Percentiles rank a stretch among this genome's conserved stretches.
These are phyloP conservation scores for Menidia menidia DNA, from an alignment of 2,797 vertebrate genomes.

Conservation along the genomic window DNA sequence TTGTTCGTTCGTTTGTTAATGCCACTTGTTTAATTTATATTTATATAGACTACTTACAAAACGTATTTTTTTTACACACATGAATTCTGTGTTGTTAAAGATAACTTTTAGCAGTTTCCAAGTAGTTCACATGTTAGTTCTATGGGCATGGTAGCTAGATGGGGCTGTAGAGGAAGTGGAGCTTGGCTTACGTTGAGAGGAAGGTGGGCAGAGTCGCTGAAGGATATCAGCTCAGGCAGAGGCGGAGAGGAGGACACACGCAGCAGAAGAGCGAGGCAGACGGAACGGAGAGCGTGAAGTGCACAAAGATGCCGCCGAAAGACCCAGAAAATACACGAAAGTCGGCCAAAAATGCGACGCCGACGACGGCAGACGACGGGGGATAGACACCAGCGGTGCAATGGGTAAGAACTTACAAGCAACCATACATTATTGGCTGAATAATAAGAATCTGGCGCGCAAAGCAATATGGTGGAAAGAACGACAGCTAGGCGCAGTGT, in stretches of 20 bases:
- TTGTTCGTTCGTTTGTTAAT: not conserved
- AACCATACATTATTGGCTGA: conserved; percentile 38
- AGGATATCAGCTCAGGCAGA: conserved; percentile 74
- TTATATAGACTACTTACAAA: too few relatives aligned
- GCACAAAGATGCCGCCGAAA: conserved; percentile 37
- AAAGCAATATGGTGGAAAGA: conserved; percentile 85
- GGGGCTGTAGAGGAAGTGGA: conserved; percentile 72
- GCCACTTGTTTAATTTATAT: not conserved
- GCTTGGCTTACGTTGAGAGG: conserved; percentile 72
- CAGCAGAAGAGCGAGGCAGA: conserved; percentile 51
- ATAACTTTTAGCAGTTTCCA: not conserved
- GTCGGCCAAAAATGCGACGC: conserved; percentile 35
- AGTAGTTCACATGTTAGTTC: not conserved
- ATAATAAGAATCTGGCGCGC: conserved; percentile 41
- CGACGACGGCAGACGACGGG: conserved; percentile 47
- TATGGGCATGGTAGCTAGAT: conserved; percentile 19
- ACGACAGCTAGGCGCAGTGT: conserved; percentile 79
- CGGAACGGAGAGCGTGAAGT: conserved; percentile 23
- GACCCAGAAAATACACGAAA: conserved; percentile 56
- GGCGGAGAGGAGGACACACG: conserved; percentile 70
- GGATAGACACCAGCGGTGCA: conserved; percentile 44
- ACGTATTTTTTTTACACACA: not conserved
- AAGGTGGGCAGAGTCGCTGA: conserved; percentile 80
- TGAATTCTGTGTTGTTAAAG: not conserved
- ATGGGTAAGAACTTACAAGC: conserved; percentile 77